phyloP scores from a whole-genome alignment of 2,797 vertebrate genomes.

The Hemibagrus guttatus region DNA sequence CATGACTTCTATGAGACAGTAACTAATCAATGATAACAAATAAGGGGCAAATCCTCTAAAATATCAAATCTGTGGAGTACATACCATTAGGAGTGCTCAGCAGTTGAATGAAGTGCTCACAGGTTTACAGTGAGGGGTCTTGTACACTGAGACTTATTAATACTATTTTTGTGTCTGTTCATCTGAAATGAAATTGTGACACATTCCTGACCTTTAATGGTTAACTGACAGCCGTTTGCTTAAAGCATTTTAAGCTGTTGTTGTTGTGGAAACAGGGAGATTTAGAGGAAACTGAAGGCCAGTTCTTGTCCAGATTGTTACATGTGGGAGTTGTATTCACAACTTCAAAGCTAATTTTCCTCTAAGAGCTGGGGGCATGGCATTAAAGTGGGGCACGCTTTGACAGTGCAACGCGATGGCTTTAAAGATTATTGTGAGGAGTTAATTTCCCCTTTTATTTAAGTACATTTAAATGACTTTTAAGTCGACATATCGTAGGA shows the following conservation, averaged over 20 bases:
- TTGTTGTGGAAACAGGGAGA: conserved; percentile 63
- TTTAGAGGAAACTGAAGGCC: conserved; percentile 52
- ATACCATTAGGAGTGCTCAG: conserved; percentile 39
- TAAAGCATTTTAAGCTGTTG: conserved; percentile 57
- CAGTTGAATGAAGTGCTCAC: conserved; percentile 6
- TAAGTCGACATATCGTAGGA: background rate
- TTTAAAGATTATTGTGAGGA: conserved; percentile 31
- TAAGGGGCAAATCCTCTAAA: background rate
- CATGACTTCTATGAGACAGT: background rate
- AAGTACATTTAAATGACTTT: background rate
- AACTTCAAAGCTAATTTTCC: conserved; percentile 60
- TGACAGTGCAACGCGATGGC: conserved; percentile 6
- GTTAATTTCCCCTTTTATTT: background rate
- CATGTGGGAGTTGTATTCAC: conserved; percentile 69
- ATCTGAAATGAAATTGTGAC: conserved; percentile 60
- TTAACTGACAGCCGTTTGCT: conserved; percentile 63
- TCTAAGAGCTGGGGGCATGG: conserved; percentile 62
- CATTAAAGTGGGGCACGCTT: conserved; percentile 34
- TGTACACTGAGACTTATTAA: conserved; percentile 43
- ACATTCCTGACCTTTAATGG: conserved; percentile 69
- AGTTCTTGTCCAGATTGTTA: conserved; percentile 53
- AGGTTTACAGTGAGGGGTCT: conserved; percentile 51
- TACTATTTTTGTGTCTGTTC: conserved; percentile 18
- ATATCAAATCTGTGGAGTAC: conserved; percentile 17
- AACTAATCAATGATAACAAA: background rate